A percentile compares a stretch with the other conserved stretches of the same genome.
phyloP scores from a whole-genome alignment of 2,888 invertebrate genomes.

The Drosophila neoperkinsi region DNA sequence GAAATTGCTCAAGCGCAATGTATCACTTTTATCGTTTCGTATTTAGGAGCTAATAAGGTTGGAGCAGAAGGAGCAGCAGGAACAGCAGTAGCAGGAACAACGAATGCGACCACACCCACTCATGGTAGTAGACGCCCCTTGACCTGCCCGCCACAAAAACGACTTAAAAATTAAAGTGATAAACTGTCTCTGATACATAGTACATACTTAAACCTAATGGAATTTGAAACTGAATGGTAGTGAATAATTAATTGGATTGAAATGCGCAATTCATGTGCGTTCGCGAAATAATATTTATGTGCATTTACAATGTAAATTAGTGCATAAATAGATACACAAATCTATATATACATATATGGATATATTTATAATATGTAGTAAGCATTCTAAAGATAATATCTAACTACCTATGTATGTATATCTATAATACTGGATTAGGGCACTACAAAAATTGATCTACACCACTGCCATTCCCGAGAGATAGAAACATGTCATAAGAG shows the following conservation, averaged over 20 bases:
- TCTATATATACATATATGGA: conserved; percentile 11
- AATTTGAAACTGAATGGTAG: conserved; percentile 63
- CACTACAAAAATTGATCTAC: conserved; percentile 69
- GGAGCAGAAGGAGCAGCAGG: conserved; percentile 19
- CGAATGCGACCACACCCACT: conserved; percentile 49
- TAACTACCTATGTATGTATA: conserved; percentile 27
- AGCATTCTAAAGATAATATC: conserved; percentile 34
- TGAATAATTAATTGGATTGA: conserved; percentile 43
- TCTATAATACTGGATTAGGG: conserved; percentile 53
- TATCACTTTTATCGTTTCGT: conserved; percentile 85
- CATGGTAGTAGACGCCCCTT: conserved; percentile 23
- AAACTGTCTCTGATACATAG: conserved; percentile 73
- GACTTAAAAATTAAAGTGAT: conserved; percentile 76
- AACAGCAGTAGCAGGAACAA: conserved; percentile 52
- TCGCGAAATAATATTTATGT: conserved; percentile 57
- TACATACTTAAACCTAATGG: conserved; percentile 61
- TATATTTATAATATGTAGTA: conserved; percentile 32
- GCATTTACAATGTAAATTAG: conserved; percentile 75
- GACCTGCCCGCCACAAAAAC: conserved; percentile 60
- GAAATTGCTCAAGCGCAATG: conserved; percentile 83
- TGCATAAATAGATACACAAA: conserved; percentile 49
- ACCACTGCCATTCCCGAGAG: conserved; percentile 77
- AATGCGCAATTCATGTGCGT: conserved; percentile 47
- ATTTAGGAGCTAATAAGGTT: conserved; percentile 65
- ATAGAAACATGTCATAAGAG: conserved; percentile 34